A percentile compares a stretch with the other conserved stretches of the same genome.
These are phyloP conservation scores for Alligator sinensis DNA, from an alignment of 2,113 vertebrate species.

Conservation along the genomic window DNA sequence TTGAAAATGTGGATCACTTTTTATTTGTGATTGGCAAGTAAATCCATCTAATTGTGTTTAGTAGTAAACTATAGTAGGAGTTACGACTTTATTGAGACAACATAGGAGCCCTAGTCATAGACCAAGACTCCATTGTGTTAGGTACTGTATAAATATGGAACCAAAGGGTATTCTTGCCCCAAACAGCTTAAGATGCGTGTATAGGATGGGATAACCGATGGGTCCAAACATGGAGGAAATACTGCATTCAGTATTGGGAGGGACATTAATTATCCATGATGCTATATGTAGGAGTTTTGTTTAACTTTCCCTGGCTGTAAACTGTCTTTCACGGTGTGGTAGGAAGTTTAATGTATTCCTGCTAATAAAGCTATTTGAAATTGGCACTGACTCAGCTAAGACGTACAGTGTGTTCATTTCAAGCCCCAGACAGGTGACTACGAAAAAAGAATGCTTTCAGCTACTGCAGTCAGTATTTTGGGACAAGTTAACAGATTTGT, in stretches of 20 bases:
- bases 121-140: too few species aligned
- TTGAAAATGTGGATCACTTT: fast-evolving
- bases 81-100: fast-evolving
- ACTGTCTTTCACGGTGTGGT: not conserved
- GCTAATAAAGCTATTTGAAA: too few species aligned
- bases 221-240: not conserved
- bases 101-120: not conserved
- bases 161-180: too few species aligned
- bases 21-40: fast-evolving
- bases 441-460: not conserved
- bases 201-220: too few species aligned
- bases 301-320: not conserved
- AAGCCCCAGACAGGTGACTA: not conserved
- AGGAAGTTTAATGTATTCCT: not conserved
- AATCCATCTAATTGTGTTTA: not conserved
- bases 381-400: not conserved
- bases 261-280: not conserved
- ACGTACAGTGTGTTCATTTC: not conserved
- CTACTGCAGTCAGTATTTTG: not conserved
- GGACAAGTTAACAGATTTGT: not conserved
- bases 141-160: too few species aligned
- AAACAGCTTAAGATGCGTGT: too few species aligned
- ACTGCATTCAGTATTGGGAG: not conserved
- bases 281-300: too few species aligned
- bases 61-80: not conserved